Base-by-base conservation (phyloP, 2,888 invertebrate species). In the Dinocampus coccinellae region DNA sequence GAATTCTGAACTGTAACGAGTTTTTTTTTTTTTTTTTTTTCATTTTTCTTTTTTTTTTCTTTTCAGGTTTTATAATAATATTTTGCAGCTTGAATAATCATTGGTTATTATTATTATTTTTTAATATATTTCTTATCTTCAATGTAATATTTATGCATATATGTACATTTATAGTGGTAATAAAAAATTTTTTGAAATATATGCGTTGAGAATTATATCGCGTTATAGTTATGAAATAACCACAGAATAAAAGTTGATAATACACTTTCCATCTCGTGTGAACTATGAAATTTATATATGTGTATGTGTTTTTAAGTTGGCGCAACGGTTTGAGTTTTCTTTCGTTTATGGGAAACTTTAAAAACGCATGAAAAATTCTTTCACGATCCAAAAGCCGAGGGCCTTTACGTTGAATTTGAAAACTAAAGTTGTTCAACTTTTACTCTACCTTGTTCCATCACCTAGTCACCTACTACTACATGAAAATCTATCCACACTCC, bases 171-270 rank as follows among this genome's bases (percentile, higher is more conserved):
- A 55, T 26, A 24, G 55, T 55, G 26, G 55, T 55, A 13, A 55
- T 55, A 61, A 57, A 39, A 36, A 36, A 36, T 61, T 34, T 61
- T 58, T 58, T 61, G 22, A 34, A 26, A 55, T 55, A 55, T 55
- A 24, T 26, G 6, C 55, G 55, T n/a, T 13, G 55, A 24, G 76
- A 77, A 75, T 78, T 76, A 78, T 78, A 76, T 67, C 71, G 53
- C 57, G 76, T 70, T 64, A 47, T 47, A 69, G 72, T 73, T 74
- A 77, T 75, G 74, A 79, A 80, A 79, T 79, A 80, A 77, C 76
- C 76, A 72, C 74, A 74, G 70, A 70, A 75, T 73, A 74, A 78
- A 80, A 77, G 79, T 79, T 77, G 78, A 79, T 79, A 79, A 80
- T 74, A 73, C 57, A 72, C 70, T 77, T 73, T 76, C 77, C 72